A percentile compares a stretch with the other conserved stretches of the same genome.
Conservation (phyloP, 2,797 vertebrate species). For the Manis crassicaudata region DNA sequence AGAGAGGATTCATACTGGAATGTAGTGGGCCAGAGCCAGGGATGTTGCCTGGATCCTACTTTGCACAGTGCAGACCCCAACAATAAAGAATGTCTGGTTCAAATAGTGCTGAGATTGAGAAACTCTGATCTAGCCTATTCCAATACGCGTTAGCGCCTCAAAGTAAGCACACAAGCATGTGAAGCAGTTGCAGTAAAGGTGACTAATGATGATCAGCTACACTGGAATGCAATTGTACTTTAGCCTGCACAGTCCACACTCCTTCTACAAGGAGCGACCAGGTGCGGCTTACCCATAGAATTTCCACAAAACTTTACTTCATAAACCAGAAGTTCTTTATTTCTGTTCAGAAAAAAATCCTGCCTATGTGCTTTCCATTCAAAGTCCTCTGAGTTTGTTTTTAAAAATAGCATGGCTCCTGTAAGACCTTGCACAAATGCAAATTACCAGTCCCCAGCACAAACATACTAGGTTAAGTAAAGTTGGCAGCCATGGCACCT, state of each 20-base stretch:
- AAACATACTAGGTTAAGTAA: constrained; percentile 32
- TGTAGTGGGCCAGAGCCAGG: not conserved
- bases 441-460: constrained; percentile 18
- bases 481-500: not conserved
- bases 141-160: not conserved
- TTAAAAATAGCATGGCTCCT: not conserved
- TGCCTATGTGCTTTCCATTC: not conserved
- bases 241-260: not conserved
- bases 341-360: not conserved
- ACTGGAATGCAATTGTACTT: not conserved
- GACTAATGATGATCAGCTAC: not conserved
- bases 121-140: not conserved
- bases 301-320: not conserved
- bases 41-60: not conserved
- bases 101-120: not conserved
- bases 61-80: not conserved
- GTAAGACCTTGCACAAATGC: not conserved
- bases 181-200: not conserved
- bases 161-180: not conserved
- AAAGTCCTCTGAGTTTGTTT: not conserved
- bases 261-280: not conserved
- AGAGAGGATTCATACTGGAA: not conserved
- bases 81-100: not conserved
- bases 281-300: not conserved
- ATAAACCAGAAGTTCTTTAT: not conserved